Conservation (phyloP, 1,140 invertebrate species). For the Anoplophora glabripennis region DNA sequence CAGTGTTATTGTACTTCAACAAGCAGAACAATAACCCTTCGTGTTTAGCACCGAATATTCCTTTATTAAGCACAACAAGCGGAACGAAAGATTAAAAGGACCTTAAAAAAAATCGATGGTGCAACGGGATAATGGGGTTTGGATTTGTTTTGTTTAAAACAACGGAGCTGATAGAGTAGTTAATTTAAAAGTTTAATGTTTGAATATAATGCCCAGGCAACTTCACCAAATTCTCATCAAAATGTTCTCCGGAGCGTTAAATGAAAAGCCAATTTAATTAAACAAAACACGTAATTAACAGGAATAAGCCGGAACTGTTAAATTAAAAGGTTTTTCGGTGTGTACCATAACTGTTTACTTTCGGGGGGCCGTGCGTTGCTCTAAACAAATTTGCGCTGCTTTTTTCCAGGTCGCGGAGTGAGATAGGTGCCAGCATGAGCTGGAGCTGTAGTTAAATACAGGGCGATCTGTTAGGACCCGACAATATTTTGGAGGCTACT, state of each 20-base stretch:
- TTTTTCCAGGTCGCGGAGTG: too few species aligned
- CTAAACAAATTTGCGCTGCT: neutral
- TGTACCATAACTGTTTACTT: slow-evolving; percentile 13
- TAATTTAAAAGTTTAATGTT: slow-evolving; percentile 23
- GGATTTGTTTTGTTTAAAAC: slow-evolving; percentile 12
- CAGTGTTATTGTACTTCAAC: too few species aligned
- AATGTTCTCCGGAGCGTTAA: slow-evolving; percentile 33
- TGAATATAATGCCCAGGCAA: slow-evolving; percentile 9
- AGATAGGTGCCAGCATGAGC: too few species aligned
- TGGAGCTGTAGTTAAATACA: too few species aligned
- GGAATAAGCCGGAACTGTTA: slow-evolving; percentile 1
- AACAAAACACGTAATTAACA: slow-evolving; percentile 38
- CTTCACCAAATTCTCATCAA: slow-evolving; percentile 33
- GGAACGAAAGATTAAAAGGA: neutral
- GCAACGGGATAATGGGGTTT: neutral
- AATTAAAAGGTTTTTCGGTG: slow-evolving; percentile 5
- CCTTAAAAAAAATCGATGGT: neutral
- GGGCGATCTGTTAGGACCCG: too few species aligned
- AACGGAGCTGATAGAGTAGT: slow-evolving; percentile 13
- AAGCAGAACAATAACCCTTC: too few species aligned
- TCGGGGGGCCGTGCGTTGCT: slow-evolving; percentile 8
- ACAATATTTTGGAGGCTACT: too few species aligned
- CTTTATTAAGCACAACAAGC: neutral
- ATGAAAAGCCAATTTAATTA: slow-evolving; percentile 43
- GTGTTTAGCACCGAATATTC: too few species aligned